Base-by-base conservation (phyloP, 2,113 vertebrate species). In the Neodon shergylaensis region DNA sequence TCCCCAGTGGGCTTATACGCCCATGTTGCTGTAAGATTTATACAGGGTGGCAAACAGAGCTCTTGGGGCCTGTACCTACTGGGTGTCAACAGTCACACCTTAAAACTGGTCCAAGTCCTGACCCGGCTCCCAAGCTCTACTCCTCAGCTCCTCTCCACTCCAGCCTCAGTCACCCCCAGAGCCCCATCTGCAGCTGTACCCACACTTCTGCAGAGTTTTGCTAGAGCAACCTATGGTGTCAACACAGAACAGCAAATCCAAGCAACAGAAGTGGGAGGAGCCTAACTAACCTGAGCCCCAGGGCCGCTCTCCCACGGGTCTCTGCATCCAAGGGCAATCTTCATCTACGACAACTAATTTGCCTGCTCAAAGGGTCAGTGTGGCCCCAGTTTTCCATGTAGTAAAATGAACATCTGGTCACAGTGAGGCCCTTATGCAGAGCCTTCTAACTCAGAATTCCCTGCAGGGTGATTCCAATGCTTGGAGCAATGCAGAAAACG, bases 381-480 rank as follows among this genome's bases (percentile, higher is more conserved):
- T 66, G 78, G 88, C 66, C 82, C 52, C 28, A 28, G 36, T 93
- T 85, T 97, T 98, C 97, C 97, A 96, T 95, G 78, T 97, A 97
- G 95, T 96, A 97, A 96, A 98, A 97, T 97, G 96, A 96, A 96
- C 97, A 97, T 94, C 95, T 97, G 97, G 96, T 66, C 44, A 83
- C 82, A 12, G 63, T 33, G 9, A 39, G 66, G 39, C 68, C 66
- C 78, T 83, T 88, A 9, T 47, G 66, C 54, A 47, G 12, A 7
- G 44, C 42, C 82, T 78, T 63, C 87, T 84, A 70, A 65, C 54
- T 94, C 68, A 39, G 1, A 52, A 42, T 73, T 13, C 89, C 92
- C 54, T 93, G 73, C 54, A 3, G 36, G 83, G 42, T 31, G n/a
- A 84, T 65, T 63, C 36, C 54, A 33, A 61, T 31, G 72, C 39